Evolutionary conservation across 2,797 vertebrate genomes (phyloP), one percentile per base, ranked within the genome.

Genomic region (Anisognathus igniventris): DNA sequence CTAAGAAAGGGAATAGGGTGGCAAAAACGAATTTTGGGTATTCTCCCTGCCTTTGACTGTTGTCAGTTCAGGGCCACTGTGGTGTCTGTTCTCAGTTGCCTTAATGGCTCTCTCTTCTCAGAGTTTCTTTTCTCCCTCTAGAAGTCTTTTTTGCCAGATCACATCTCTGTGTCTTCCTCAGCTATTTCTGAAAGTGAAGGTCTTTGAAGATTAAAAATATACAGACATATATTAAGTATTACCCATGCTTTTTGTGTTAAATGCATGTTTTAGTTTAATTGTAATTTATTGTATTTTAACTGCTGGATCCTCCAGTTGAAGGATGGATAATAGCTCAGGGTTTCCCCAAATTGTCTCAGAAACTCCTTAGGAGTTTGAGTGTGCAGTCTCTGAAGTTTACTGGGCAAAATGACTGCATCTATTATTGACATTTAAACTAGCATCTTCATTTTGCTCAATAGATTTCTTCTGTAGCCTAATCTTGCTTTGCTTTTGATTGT

Each of bases 21-120:
- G 14, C 11, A 40, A 80, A 62, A 45, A 6, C 0, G 0, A 51
- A 8, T 71, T 88, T 56, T 14, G 57, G 31, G 28, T 54, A 2
- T 73, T 88, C n/a, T 82, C 27, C 35, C 39, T n/a, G 1, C 7
- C 5, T 50, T 33, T 66, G 37, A 6, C 28, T 54, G 18, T 53
- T 74, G 18, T 33, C 68, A 66, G 40, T 57, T 83, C 42, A 62
- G 86, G 7, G 24, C 47, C 39, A 31, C 10, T 30, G 14, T 30
- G 47, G 8, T 39, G 40, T 65, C 67, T 45, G 15, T 73, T 83
- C n/a, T 56, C 44, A 31, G 30, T 23, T 39, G 47, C 65, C 20
- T 42, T 54, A 33, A 13, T 37, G 42, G 13, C 28, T 50, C 20
- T 67, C 40, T 77, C 4, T 76, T 47, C 60, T 42, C n/a, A 10